A percentile compares a stretch with the other conserved stretches of the same genome.
phyloP scores from a whole-genome alignment of 1,140 invertebrate species.

The Leptoteleia sp. region DNA sequence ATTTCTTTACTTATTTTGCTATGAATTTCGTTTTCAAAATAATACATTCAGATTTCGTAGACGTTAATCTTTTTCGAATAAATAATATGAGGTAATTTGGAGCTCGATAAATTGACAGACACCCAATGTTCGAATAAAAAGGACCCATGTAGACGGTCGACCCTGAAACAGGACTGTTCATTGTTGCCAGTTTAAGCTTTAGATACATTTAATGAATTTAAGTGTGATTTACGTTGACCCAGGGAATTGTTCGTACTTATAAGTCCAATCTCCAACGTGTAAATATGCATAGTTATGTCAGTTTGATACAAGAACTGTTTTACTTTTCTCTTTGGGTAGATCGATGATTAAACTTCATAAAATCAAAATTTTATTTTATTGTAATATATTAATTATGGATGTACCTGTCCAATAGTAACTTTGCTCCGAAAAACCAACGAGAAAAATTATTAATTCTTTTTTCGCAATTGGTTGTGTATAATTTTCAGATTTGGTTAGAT shows the following conservation, averaged over 20 bases:
- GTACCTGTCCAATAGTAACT: no score
- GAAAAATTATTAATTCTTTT: no score
- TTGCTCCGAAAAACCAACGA: no score
- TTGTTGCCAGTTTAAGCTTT: conserved; percentile 81
- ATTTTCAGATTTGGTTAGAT: no score
- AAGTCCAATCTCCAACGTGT: conserved; percentile 68
- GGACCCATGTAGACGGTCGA: conserved; percentile 9
- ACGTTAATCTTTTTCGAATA: conserved; percentile 10
- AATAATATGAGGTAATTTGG: conserved; percentile 1
- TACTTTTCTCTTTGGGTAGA: neutral
- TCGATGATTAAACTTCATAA: conserved; percentile 5
- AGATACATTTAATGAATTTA: conserved; percentile 70
- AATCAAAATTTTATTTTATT: no score
- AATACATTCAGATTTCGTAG: conserved; percentile 12
- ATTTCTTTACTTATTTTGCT: neutral
- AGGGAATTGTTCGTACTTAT: conserved; percentile 80
- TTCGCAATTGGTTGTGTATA: no score
- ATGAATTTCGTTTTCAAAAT: conserved; percentile 9
- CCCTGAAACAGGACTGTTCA: conserved; percentile 76
- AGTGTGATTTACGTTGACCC: conserved; percentile 79
- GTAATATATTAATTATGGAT: no score
- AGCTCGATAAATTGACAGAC: conserved; percentile 3
- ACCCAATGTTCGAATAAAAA: conserved; percentile 8
- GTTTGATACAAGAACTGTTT: conserved; percentile 33
- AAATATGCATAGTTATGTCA: conserved; percentile 59